Evolutionary conservation across 23 tunicate species (phyloP), one percentile per base, ranked within the genome.

Genomic region (Botrylloides violaceus): DNA sequence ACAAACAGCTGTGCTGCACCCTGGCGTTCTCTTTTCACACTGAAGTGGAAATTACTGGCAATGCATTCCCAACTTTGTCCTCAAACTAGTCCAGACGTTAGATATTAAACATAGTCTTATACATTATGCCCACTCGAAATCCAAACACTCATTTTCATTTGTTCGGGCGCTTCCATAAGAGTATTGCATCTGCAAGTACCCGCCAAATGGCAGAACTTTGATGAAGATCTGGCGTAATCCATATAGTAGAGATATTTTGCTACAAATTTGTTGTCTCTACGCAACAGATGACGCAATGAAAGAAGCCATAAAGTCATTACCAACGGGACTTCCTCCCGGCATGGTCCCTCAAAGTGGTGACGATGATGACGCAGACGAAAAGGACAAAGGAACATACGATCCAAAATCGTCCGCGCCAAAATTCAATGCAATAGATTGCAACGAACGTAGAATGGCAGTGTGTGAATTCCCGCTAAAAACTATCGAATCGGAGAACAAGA

Each of bases 391-490:
- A 43, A 15, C 9, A 7, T 7, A 7, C 15, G 12, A 43, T 7
- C 53, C 74, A 19, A 2, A 31, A 7, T n/a, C 36, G 20, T 31
- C 5, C 24, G 36, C 38, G 39, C 74, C 74, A 19, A 19, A 20
- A 6, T 68, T 35, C 74, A 68, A 68, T 23, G 37, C 37, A 9
- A 4, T 43, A 30, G 58, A 68, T 1, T 68, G 74, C 74, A 43
- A 43, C 2, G 74, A 24, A 37, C 36, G 37, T 24, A 39, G 74
- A 43, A 26, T 68, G 26, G 57, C 74, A 0, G 74, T 43, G 49
- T 68, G 74, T 43, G 74, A 68, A 26, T 68, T 68, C 57, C 37
- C 74, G 26, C 29, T 68, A 6, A 2, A 20, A 68, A 36, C 23
- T 5, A 20, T 4, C 35, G 35, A 28, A 63, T 33, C 34, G n/a